Base-by-base conservation (phyloP, 2,113 vertebrate species). In the Lasiurus borealis region DNA sequence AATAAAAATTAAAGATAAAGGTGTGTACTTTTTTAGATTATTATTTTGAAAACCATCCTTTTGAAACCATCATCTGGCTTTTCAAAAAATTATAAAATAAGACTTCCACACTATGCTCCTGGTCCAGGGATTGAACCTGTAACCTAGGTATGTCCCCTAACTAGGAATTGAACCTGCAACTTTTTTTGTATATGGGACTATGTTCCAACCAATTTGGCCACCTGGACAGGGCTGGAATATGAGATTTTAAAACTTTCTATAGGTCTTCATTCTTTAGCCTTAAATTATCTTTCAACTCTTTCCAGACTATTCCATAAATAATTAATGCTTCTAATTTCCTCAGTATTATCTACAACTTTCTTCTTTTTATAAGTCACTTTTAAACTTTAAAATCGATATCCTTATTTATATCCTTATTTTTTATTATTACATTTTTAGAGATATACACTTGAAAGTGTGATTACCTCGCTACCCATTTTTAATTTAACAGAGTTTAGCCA, bases 1-100 rank as follows among this genome's bases (percentile, higher is more conserved):
- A 85, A 89, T 87, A 84, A 31, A 76, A 94, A 46, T 23, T 34
- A 94, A n/a, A 95, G 12, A 46, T 90, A 27, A 82, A 87, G n/a
- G 72, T 62, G 16, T 52, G 48, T 75, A 46, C 0, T 7, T 80
- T 82, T 88, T 95, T 84, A 62, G 15, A 92, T 82, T 87, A 88
- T 75, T 57, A 1, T 29, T 88, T 92, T 83, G 9, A 34, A 85
- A 89, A 62, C 13, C 80, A 21, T 68, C 6, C 29, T 64, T 95
- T 81, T 73, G 12, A 93, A 94, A 95, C 19, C 18, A 77, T 90
- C 81, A 57, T 34, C 44, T 94, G 13, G 6, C 90, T 85, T 93
- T 92, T 95, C 25, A 90, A 85, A 77, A 64, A 69, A 31, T 85
- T 90, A 59, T 59, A 78, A 94, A 59, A 21, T 27, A 44, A 88